Evolutionary conservation across 1,140 invertebrate species (phyloP).

Genomic region (Sarcophaga peregrina): DNA sequence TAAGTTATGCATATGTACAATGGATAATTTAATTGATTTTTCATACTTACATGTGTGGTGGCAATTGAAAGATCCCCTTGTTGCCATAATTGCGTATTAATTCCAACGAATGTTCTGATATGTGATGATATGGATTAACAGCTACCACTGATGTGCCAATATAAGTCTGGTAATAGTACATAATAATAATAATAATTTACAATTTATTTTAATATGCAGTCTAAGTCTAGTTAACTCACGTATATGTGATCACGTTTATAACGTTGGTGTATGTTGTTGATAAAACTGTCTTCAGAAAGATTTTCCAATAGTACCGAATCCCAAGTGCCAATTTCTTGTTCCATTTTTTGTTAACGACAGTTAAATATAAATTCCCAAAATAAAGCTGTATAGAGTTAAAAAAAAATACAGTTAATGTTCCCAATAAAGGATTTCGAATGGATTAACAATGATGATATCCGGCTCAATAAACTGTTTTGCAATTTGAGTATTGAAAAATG

Average conservation of each 20-base stretch:
- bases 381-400: background rate
- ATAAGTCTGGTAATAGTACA: constrained; percentile 78
- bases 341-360: constrained; percentile 51
- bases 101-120: constrained; percentile 82
- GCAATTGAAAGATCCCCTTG: constrained; percentile 84
- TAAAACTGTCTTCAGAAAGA: constrained; percentile 79
- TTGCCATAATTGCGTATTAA: constrained; percentile 81
- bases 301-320: constrained; percentile 82
- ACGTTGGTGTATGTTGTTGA: constrained; percentile 79
- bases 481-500: too few species aligned
- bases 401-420: background rate
- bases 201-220: background rate
- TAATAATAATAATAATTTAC: background rate
- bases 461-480: too few species aligned
- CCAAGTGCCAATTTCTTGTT: constrained; percentile 74
- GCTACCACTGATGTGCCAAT: constrained; percentile 82
- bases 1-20: background rate
- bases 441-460: too few species aligned
- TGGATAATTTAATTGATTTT: background rate
- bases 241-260: constrained; percentile 85
- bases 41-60: constrained; percentile 84
- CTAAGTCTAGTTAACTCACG: constrained; percentile 68
- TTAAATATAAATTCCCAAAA: background rate
- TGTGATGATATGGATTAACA: constrained; percentile 80
- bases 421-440: too few species aligned